phyloP scores from a whole-genome alignment of 1,140 invertebrate genomes.

The Calosoma granatense region DNA sequence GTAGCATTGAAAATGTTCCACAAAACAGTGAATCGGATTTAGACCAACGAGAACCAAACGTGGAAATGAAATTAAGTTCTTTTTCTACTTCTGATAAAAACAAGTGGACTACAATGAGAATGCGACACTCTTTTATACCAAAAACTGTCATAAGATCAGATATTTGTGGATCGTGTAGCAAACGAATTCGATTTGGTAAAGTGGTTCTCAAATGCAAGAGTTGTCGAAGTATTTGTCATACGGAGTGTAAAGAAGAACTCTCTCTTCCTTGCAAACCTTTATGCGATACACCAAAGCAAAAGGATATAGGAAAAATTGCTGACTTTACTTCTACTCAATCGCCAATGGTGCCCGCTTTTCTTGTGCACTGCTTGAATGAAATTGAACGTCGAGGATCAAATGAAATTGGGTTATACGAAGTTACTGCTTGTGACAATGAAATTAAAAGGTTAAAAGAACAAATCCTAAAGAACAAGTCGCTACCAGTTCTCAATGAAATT shows the following conservation, averaged over 20 bases:
- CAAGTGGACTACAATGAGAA: too few species aligned
- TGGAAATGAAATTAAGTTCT: too few species aligned
- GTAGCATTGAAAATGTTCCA: too few species aligned
- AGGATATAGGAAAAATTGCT: conserved; percentile 55
- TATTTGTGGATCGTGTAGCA: conserved; percentile 73
- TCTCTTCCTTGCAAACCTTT: conserved; percentile 70
- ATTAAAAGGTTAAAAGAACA: conserved; percentile 76
- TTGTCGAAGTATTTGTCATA: conserved; percentile 65
- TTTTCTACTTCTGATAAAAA: too few species aligned
- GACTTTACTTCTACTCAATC: conserved; percentile 70
- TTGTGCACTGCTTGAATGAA: conserved; percentile 92
- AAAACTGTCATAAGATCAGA: conserved; percentile 81
- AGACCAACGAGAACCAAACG: too few species aligned
- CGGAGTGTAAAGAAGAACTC: conserved; percentile 66
- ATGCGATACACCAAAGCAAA: conserved; percentile 48
- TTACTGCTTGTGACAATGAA: conserved; percentile 75
- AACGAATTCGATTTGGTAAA: conserved; percentile 72
- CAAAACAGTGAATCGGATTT: too few species aligned
- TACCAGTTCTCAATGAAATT: conserved; percentile 55
- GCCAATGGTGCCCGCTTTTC: conserved; percentile 86
- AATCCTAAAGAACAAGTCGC: conserved; percentile 62
- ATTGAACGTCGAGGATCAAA: conserved; percentile 77
- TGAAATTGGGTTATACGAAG: conserved; percentile 83
- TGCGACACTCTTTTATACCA: conserved; percentile 67
- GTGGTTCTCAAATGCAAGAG: conserved; percentile 64